Base-by-base conservation (phyloP, 2,888 invertebrate species). In the Metellina segmentata region DNA sequence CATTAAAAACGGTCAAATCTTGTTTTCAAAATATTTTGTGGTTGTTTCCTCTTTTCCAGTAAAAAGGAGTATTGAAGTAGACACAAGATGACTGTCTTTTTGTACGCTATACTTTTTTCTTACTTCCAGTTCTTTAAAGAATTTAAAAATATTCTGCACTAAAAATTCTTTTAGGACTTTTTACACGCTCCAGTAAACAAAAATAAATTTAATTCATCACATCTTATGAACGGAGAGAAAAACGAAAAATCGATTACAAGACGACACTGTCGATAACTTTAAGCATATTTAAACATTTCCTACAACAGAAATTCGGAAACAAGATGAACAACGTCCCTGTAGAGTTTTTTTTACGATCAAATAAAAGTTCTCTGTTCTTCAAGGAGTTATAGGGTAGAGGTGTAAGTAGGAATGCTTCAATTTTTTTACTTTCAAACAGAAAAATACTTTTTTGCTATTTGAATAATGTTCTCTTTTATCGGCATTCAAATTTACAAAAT, bases 251-350 rank as follows among this genome's bases (percentile, higher is more conserved):
- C 34, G 51, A 61, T 61, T 61, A 61, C 51, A 9, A 7, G 34
- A 79, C 79, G 61, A 16, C 79, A 69, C 16, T 11, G 34, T 79
- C 61, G 52, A 52, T 79, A 79, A 79, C 79, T 52, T 78, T 61
- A 79, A 79, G 16, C 7, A 53, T 61, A 20, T 79, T 79, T 16
- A 61, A 20, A 11, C 79, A 61, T 79, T 79, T 61, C 61, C 11
- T 6, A 6, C 34, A 53, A 61, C 61, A 16, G 61, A 79, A 61
- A 61, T 78, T 78, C 20, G 7, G 6, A 1, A 61, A 79, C 5
- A 53, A 61, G 61, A 34, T 20, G 61, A 61, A 72, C 72, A 19
- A 19, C 9, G 20, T 72, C 19, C 19, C 20, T 72, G 13, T 20
- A 61, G 34, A 11, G 53, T 79, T 77, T 77, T 79, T 61, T 11